Base-by-base conservation (phyloP, 2,888 invertebrate genomes). In the Xanthia togata region DNA sequence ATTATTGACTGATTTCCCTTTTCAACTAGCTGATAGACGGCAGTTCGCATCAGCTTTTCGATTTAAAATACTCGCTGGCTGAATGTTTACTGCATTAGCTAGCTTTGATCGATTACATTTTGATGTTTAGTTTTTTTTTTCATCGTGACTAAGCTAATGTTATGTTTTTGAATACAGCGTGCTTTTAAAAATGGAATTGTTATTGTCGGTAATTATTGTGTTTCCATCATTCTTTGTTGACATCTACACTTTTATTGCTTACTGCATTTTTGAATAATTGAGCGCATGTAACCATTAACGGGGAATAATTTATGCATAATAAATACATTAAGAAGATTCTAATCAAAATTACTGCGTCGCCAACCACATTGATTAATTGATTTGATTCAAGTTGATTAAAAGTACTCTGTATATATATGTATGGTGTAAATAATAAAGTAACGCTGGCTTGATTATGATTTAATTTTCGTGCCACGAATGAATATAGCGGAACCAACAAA, bases 1-100 rank as follows among this genome's bases (percentile, higher is more conserved):
- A 96, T 96, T 96, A 96, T 96, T 95, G 96, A 96, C 96, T 96
- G 95, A 96, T 96, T 96, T 96, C 96, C 96, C 95, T 93, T 95
- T 93, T 93, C 93, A 95, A 96, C 95, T 96, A 94, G 94, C 91
- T 94, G 94, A 93, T 93, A 93, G 95, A 93, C 93, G 94, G 89
- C 91, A 91, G 89, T 90, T 90, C 90, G 93, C 92, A 86, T 78
- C 82, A 88, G 87, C 86, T 92, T 92, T 93, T 93, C 93, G 93
- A 93, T 94, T 94, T 94, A 94, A 94, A 95, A 94, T 92, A 92
- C 91, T 87, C 86, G 85, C 89, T 85, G 87, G 86, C 87, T 80
- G 83, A 86, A 84, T 91, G 91, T 92, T 93, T 92, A 90, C 93
- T 91, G 91, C 92, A 93, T 93, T 93, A 94, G 89, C 85, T 84